Conservation (phyloP, 2,113 vertebrate genomes). For the Trinectes maculatus region DNA sequence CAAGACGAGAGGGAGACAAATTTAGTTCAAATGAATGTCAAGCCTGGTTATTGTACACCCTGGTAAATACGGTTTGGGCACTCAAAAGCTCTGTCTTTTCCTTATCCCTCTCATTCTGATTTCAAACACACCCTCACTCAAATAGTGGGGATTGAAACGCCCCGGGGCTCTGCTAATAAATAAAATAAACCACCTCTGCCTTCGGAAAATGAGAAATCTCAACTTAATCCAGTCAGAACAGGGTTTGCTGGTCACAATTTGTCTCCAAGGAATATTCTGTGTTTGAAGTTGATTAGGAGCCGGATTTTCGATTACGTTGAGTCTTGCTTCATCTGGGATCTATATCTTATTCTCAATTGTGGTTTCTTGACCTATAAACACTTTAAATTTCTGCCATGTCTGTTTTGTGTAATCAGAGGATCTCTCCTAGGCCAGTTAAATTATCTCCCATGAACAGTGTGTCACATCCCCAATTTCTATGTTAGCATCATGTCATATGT, state of each 20-base stretch:
- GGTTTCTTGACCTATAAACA: constrained; percentile 29
- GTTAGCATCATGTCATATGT: constrained; percentile 14
- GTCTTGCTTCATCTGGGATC: constrained; percentile 6
- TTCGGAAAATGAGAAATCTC: constrained; percentile 47
- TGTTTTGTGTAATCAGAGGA: constrained; percentile 5
- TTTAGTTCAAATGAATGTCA: constrained; percentile 63
- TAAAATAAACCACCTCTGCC: constrained; percentile 46
- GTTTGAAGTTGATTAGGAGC: constrained; percentile 26
- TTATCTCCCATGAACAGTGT: constrained; percentile 39
- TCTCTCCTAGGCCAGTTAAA: constrained; percentile 18
- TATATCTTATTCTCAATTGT: constrained; percentile 11
- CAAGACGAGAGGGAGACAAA: constrained; percentile 47
- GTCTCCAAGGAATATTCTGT: constrained; percentile 28
- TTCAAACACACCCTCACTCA: constrained; percentile 31
- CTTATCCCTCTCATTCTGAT: constrained; percentile 22
- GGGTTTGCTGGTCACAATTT: constrained; percentile 27
- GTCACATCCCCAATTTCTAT: constrained; percentile 14
- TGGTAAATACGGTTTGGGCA: constrained; percentile 52
- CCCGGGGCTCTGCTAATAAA: constrained; percentile 43
- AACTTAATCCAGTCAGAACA: constrained; percentile 44
- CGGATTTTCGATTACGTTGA: constrained; percentile 21
- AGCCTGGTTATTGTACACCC: constrained; percentile 61
- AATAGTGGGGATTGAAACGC: constrained; percentile 36
- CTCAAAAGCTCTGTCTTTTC: constrained; percentile 25
- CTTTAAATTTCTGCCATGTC: constrained; percentile 13